Conservation (phyloP, 2,797 vertebrate genomes). For the Cryptoprocta ferox region DNA sequence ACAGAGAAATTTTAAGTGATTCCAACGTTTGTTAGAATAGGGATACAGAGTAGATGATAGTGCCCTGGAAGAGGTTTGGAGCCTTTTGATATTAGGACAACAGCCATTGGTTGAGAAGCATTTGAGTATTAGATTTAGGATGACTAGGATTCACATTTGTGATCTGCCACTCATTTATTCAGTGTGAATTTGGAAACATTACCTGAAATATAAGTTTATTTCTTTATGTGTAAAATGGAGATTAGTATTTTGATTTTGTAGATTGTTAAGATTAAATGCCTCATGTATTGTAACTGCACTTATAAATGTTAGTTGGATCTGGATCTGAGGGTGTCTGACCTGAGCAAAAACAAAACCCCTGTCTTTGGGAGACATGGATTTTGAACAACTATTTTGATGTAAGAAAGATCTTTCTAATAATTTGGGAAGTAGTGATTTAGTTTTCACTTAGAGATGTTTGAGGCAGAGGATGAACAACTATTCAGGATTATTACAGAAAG, state of each 20-base stretch:
- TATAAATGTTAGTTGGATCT: neutral
- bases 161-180: slow-evolving; percentile 2
- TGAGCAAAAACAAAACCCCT: slow-evolving; percentile 18
- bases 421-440: slow-evolving; percentile 27
- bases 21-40: neutral
- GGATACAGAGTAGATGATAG: neutral
- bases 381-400: neutral
- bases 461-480: neutral
- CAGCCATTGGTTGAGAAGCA: neutral
- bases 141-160: slow-evolving; percentile 37
- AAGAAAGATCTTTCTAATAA: slow-evolving; percentile 42
- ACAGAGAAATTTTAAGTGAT: slow-evolving; percentile 19
- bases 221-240: slow-evolving; percentile 22
- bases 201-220: neutral
- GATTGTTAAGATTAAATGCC: neutral
- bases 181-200: neutral
- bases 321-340: neutral
- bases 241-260: slow-evolving; percentile 38
- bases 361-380: slow-evolving; percentile 17
- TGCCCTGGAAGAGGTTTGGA: slow-evolving; percentile 2
- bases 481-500: neutral
- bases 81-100: neutral
- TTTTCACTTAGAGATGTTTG: slow-evolving; percentile 31
- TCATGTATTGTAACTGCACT: neutral
- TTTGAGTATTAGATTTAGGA: slow-evolving; percentile 27